phyloP scores from a whole-genome alignment of 2,888 invertebrate genomes.

The Sipha maydis region DNA sequence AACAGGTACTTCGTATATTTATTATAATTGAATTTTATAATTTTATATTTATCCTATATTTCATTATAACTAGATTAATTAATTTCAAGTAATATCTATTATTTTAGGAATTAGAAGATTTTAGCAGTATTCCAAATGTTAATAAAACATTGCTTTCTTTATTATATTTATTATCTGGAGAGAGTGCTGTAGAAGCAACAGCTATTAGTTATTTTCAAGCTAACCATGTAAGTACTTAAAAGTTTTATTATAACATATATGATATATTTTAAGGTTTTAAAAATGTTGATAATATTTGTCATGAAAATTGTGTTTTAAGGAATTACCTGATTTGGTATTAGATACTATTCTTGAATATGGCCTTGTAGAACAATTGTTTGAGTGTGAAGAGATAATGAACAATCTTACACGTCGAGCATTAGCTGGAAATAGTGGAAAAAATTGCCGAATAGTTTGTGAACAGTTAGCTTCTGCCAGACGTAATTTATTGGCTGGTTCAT shows the following conservation, averaged over 20 bases:
- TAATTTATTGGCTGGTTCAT: conserved; percentile 43
- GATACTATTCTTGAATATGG: conserved; percentile 59
- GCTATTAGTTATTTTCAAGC: conserved; percentile 47
- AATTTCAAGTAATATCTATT: not conserved
- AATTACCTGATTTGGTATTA: conserved; percentile 50
- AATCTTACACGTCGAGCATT: conserved; percentile 35
- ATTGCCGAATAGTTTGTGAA: conserved; percentile 52
- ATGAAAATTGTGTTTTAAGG: conserved; percentile 9
- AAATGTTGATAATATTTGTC: not conserved
- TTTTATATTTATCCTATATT: too few relatives aligned
- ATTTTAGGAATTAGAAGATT: conserved; percentile 52
- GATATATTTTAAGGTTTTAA: not conserved
- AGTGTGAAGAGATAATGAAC: conserved; percentile 46
- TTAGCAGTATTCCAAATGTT: not conserved
- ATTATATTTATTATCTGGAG: conserved; percentile 54
- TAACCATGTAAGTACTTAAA: conserved; percentile 17
- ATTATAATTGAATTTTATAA: not conserved
- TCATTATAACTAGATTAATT: not conserved
- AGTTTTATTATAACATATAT: not conserved
- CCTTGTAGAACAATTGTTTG: conserved; percentile 44
- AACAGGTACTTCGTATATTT: conserved; percentile 11
- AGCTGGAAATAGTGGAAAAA: conserved; percentile 48
- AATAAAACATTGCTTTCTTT: conserved; percentile 44
- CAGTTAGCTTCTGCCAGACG: conserved; percentile 31
- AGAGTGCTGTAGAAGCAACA: conserved; percentile 42